Percentiles rank a stretch among this genome's conserved stretches.
These are phyloP conservation scores for Falcunculus frontatus DNA, from an alignment of 2,113 vertebrate genomes.

Conservation along the genomic window DNA sequence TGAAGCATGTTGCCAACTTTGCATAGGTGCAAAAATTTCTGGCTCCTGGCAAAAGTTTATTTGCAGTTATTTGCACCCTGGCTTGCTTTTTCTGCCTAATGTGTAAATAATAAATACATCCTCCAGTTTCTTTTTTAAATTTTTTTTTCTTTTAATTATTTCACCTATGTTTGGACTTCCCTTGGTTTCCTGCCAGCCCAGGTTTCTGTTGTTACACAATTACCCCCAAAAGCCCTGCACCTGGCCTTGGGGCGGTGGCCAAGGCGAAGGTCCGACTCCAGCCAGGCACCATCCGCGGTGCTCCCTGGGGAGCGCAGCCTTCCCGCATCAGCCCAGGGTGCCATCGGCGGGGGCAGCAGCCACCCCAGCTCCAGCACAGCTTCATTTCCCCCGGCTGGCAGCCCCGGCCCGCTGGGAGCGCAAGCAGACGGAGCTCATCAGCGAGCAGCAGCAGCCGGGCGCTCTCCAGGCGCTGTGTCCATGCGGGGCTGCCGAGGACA, in stretches of 20 bases:
- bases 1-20: background rate
- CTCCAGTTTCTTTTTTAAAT: accelerated
- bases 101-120: background rate
- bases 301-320: background rate
- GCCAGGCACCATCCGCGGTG: accelerated
- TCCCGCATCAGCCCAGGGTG: accelerated
- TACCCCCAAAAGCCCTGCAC: background rate
- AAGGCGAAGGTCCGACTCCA: accelerated
- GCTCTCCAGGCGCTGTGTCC: background rate
- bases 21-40: background rate
- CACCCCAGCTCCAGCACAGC: background rate
- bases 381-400: background rate
- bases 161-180: background rate
- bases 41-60: conserved; percentile 19
- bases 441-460: background rate
- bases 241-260: accelerated
- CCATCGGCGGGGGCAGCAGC: background rate
- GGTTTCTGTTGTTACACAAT: background rate
- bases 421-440: background rate
- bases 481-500: background rate
- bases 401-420: accelerated
- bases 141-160: background rate
- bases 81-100: background rate
- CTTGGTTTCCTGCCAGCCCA: background rate
- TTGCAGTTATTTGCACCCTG: background rate